phyloP scores from a whole-genome alignment of 1,140 invertebrate genomes.

The Polypedilum pembai region DNA sequence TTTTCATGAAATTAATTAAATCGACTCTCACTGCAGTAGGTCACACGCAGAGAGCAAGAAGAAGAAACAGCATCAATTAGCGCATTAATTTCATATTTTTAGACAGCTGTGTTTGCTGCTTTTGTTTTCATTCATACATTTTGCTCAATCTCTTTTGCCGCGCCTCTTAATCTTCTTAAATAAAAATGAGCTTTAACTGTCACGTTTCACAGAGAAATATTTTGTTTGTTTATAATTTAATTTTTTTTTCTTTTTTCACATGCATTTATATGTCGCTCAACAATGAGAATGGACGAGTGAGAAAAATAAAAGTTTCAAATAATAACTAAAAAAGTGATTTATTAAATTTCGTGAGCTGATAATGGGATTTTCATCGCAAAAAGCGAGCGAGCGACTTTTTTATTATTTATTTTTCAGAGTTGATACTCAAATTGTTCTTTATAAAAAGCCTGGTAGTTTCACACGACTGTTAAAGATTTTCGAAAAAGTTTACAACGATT shows the following conservation, averaged over 20 bases:
- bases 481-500: too few relatives aligned
- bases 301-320: neutral
- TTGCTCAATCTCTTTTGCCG: neutral
- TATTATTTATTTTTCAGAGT: neutral
- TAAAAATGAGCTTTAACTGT: neutral
- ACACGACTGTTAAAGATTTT: too few relatives aligned
- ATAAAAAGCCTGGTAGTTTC: too few relatives aligned
- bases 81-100: conserved; percentile 8
- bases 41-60: neutral
- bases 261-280: neutral
- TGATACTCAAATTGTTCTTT: neutral
- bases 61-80: conserved; percentile 6
- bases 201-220: neutral
- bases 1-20: neutral
- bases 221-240: neutral
- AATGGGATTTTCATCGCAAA: neutral
- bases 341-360: conserved; percentile 12
- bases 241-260: neutral
- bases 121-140: conserved; percentile 5
- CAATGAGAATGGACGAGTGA: neutral
- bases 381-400: neutral
- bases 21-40: neutral
- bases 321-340: conserved; percentile 2
- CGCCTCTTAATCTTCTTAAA: conserved; percentile 3
- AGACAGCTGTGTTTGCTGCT: neutral